Percentiles rank a stretch among this genome's conserved stretches.
phyloP scores from a whole-genome alignment of 1,140 invertebrate species.

The Procambarus clarkii region DNA sequence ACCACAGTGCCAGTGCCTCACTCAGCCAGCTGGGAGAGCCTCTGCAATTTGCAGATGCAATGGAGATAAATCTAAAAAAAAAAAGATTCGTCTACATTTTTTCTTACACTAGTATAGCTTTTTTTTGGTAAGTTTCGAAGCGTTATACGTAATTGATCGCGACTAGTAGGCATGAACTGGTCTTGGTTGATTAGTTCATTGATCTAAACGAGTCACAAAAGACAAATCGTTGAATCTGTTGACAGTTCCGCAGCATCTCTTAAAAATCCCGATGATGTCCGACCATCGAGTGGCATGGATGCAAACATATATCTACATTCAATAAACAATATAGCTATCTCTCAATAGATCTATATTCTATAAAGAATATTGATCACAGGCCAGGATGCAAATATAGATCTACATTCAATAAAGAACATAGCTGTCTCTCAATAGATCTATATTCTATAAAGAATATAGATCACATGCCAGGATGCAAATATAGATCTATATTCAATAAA shows the following conservation, averaged over 20 bases:
- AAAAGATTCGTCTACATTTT: background rate
- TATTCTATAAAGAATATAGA: background rate
- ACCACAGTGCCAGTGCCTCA: background rate
- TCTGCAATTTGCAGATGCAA: background rate
- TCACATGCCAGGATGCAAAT: background rate
- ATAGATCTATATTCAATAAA: background rate
- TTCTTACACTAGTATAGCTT: background rate
- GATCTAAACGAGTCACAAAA: too few relatives aligned
- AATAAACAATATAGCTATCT: background rate
- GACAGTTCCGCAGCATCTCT: background rate
- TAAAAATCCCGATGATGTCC: background rate
- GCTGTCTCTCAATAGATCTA: background rate
- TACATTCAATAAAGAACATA: background rate
- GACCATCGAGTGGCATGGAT: background rate
- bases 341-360: background rate
- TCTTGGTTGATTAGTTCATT: too few relatives aligned
- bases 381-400: background rate
- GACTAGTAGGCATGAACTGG: too few relatives aligned
- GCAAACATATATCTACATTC: background rate
- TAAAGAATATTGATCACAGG: background rate
- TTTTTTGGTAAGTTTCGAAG: background rate
- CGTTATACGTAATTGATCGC: too few relatives aligned
- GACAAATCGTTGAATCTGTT: too few relatives aligned
- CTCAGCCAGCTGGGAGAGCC: background rate
- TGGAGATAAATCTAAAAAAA: background rate